Evolutionary conservation across 2,888 invertebrate species (phyloP).

Genomic region (Gasteruption jaculator): DNA sequence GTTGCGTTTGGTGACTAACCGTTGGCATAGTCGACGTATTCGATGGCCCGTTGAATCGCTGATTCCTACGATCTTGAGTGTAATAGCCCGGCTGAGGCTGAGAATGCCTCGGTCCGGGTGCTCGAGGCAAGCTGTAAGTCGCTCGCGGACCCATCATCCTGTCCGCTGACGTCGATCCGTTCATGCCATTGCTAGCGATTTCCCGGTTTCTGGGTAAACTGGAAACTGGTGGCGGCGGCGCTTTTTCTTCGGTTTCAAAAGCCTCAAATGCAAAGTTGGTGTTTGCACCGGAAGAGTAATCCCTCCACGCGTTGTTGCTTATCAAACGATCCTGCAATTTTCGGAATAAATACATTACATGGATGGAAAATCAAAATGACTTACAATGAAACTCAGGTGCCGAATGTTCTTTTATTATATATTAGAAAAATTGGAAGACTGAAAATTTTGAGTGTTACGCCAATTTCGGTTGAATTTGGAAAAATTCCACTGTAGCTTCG

Average conservation of each 20-base stretch:
- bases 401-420: too few relatives aligned
- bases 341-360: too few relatives aligned
- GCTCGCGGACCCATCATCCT: constrained; percentile 54
- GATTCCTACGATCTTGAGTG: constrained; percentile 55
- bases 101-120: constrained; percentile 54
- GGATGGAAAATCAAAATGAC: too few relatives aligned
- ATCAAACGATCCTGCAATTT: constrained; percentile 77
- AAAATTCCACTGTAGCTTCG: too few relatives aligned
- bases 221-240: constrained; percentile 46
- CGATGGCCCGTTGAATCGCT: constrained; percentile 32
- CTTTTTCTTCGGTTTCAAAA: constrained; percentile 77
- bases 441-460: too few relatives aligned
- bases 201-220: constrained; percentile 44
- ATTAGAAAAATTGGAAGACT: too few relatives aligned
- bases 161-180: constrained; percentile 29
- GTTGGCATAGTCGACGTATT: constrained; percentile 20
- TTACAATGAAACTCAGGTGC: too few relatives aligned
- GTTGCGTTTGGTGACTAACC: constrained; percentile 55
- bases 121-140: constrained; percentile 73
- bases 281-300: constrained; percentile 71
- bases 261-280: constrained; percentile 90
- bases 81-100: constrained; percentile 53
- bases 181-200: too few relatives aligned
- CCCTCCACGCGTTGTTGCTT: constrained; percentile 83
- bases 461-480: too few relatives aligned